These are phyloP conservation scores for Lissocephala sabroskyi DNA, from an alignment of 2,888 invertebrate species.

Conservation along the genomic window DNA sequence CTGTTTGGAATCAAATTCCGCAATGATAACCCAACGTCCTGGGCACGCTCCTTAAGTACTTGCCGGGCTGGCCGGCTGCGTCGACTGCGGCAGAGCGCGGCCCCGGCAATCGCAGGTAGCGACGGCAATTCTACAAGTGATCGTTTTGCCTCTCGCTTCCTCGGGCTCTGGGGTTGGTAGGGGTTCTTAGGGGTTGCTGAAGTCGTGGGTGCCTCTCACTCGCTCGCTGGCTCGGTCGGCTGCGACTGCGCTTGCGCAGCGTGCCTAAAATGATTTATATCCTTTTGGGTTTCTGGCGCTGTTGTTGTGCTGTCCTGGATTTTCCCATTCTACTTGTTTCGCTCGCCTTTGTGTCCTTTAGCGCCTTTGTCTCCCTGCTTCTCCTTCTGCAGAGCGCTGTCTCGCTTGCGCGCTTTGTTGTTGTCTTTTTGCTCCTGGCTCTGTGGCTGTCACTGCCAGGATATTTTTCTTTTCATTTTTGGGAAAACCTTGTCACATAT, in stretches of 20 bases:
- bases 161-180: conserved; percentile 16
- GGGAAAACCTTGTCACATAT: conserved; percentile 4
- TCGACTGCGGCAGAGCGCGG: conserved; percentile 13
- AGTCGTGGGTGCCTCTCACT: conserved; percentile 32
- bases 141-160: not conserved
- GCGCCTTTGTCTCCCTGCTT: conserved; percentile 24
- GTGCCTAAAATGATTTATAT: conserved; percentile 13
- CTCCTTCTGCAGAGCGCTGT: no score
- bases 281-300: not conserved
- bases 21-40: conserved; percentile 75
- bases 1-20: conserved; percentile 74
- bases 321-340: conserved; percentile 31
- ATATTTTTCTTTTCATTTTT: not conserved
- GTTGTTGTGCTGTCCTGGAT: not conserved
- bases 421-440: conserved; percentile 12
- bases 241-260: not conserved
- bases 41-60: conserved; percentile 69
- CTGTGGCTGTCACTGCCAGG: conserved; percentile 1
- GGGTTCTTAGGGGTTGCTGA: conserved; percentile 33
- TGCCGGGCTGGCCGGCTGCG: conserved; percentile 20
- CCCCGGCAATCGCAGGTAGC: conserved; percentile 9
- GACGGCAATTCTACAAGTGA: not conserved
- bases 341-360: conserved; percentile 14
- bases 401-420: conserved; percentile 5
- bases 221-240: no score